Evolutionary conservation across 2,797 vertebrate genomes (phyloP).

Genomic region (Pseudotriccus pelzelni): DNA sequence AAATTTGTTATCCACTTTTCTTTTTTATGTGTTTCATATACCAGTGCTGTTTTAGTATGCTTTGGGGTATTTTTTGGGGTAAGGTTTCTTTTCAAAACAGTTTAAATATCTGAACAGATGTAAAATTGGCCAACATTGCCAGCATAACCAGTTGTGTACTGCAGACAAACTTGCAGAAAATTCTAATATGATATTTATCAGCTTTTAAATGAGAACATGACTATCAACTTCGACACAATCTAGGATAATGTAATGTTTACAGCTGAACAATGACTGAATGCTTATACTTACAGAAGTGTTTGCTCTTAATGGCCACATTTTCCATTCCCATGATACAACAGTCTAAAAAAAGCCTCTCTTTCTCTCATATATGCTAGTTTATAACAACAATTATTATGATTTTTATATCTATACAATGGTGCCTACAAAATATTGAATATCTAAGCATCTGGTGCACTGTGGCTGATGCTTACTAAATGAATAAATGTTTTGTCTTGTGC

Average conservation of each 20-base stretch:
- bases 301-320: conserved; percentile 5
- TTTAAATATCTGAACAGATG: conserved; percentile 33
- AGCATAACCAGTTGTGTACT: background rate
- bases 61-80: background rate
- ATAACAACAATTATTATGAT: conserved; percentile 9
- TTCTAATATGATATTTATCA: conserved; percentile 7
- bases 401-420: conserved; percentile 34
- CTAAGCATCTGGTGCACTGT: conserved; percentile 28
- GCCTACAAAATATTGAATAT: conserved; percentile 53
- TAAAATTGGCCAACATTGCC: background rate
- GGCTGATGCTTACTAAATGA: conserved; percentile 3
- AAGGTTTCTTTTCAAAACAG: conserved; percentile 19
- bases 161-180: conserved; percentile 1
- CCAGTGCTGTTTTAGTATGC: background rate
- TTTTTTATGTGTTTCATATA: background rate
- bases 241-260: conserved; percentile 27
- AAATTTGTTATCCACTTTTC: background rate
- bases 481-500: conserved; percentile 40
- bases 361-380: background rate
- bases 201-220: background rate
- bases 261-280: background rate
- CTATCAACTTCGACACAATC: background rate
- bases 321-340: background rate
- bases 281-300: background rate
- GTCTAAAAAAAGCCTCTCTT: background rate